A percentile compares a stretch with the other conserved stretches of the same genome.
These are phyloP conservation scores for Falco columbarius DNA, from an alignment of 2,797 vertebrate genomes.

Conservation along the genomic window DNA sequence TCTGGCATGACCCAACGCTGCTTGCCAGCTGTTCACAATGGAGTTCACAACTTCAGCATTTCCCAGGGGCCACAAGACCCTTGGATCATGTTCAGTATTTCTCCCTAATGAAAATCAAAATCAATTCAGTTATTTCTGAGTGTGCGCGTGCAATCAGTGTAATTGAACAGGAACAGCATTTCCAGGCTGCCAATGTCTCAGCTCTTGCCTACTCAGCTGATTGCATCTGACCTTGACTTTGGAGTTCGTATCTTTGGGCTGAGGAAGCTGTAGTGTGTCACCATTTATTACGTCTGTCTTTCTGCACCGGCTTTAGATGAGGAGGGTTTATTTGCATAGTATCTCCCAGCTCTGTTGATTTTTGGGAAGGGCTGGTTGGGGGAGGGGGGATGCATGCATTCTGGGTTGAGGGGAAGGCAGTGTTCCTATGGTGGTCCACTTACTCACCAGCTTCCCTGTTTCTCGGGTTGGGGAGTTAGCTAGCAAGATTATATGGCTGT, in stretches of 20 bases:
- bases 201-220: slow-evolving; percentile 9
- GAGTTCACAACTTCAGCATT: neutral
- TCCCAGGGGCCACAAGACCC: neutral
- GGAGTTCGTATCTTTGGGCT: neutral
- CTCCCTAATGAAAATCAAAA: slow-evolving; percentile 4
- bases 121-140: neutral
- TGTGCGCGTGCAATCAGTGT: neutral
- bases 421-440: accelerated
- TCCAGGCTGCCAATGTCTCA: neutral
- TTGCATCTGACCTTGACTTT: neutral
- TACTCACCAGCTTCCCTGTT: neutral
- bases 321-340: neutral
- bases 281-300: neutral
- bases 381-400: neutral
- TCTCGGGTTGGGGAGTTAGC: neutral
- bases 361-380: neutral
- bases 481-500: neutral
- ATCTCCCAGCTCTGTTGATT: neutral
- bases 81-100: neutral
- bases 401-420: neutral
- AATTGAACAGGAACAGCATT: neutral
- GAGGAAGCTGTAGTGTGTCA: neutral
- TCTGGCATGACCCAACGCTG: neutral
- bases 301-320: neutral
- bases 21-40: neutral